A percentile compares a stretch with the other conserved stretches of the same genome.
phyloP scores from a whole-genome alignment of 2,888 invertebrate species.

The Drosophila gaucha region DNA sequence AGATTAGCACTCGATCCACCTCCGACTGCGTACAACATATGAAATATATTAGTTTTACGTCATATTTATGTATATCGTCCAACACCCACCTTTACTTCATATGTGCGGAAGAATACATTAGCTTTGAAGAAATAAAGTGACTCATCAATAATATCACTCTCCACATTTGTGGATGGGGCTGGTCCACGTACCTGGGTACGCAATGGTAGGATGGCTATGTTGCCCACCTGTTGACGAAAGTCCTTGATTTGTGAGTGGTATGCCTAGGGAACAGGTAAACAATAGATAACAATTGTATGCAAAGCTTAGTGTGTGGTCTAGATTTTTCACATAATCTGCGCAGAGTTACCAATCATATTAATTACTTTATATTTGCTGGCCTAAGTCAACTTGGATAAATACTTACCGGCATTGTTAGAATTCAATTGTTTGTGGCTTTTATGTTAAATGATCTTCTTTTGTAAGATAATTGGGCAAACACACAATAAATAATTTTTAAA shows the following conservation, averaged over 20 bases:
- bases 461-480: slow-evolving; percentile 13
- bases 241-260: slow-evolving; percentile 96
- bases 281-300: slow-evolving; percentile 15
- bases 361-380: too few species aligned
- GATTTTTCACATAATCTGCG: neutral
- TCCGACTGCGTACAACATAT: slow-evolving; percentile 89
- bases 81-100: slow-evolving; percentile 95
- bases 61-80: neutral
- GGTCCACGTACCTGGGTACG: slow-evolving; percentile 97
- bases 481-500: slow-evolving; percentile 9
- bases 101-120: slow-evolving; percentile 99
- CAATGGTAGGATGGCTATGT: slow-evolving; percentile 96
- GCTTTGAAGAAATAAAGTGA: slow-evolving; percentile 98
- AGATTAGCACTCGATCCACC: slow-evolving; percentile 98
- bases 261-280: slow-evolving; percentile 87
- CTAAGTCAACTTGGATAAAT: neutral
- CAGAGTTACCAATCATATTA: neutral
- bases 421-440: neutral
- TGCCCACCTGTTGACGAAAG: slow-evolving; percentile 91
- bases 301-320: slow-evolving; percentile 19
- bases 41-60: neutral
- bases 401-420: slow-evolving; percentile 59
- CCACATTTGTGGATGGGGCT: slow-evolving; percentile 90
- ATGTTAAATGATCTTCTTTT: neutral
- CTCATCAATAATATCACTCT: slow-evolving; percentile 98